These are phyloP conservation scores for Sciurus carolinensis DNA, from an alignment of 2,797 vertebrate genomes.

Conservation along the genomic window DNA sequence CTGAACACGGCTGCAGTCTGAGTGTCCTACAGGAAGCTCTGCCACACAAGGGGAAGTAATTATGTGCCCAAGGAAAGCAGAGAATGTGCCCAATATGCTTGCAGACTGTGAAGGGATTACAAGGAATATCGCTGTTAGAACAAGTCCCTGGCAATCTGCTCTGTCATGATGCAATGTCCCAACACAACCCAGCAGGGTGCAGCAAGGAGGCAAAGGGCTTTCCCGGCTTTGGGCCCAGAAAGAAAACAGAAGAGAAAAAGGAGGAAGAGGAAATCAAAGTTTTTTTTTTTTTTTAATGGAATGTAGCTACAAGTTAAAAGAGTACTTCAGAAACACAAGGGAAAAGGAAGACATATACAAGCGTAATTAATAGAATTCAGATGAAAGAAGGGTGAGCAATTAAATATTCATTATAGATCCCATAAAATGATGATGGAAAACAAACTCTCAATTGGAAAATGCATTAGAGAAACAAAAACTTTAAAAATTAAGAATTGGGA, in stretches of 20 bases:
- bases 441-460: conserved; percentile 76
- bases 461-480: conserved; percentile 74
- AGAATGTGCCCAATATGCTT: conserved; percentile 25
- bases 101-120: conserved; percentile 72
- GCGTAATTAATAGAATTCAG: conserved; percentile 85
- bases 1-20: not conserved
- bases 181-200: not conserved
- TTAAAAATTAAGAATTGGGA: conserved; percentile 67
- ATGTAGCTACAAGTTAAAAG: conserved; percentile 81
- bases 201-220: conserved; percentile 20
- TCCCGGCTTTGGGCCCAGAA: not conserved
- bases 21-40: conserved; percentile 71
- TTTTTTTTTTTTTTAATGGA: conserved; percentile 57
- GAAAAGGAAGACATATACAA: conserved; percentile 79
- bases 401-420: conserved; percentile 85
- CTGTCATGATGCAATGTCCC: conserved; percentile 12
- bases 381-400: conserved; percentile 84
- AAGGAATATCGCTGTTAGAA: conserved; percentile 64
- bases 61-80: conserved; percentile 59
- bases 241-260: conserved; percentile 39
- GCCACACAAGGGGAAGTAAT: conserved; percentile 74
- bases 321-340: conserved; percentile 75
- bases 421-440: conserved; percentile 78
- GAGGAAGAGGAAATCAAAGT: conserved; percentile 52
- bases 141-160: conserved; percentile 58